Evolutionary conservation across 1,140 invertebrate species (phyloP), one percentile per base, ranked within the genome.

Genomic region (Pseudoatta argentina): DNA sequence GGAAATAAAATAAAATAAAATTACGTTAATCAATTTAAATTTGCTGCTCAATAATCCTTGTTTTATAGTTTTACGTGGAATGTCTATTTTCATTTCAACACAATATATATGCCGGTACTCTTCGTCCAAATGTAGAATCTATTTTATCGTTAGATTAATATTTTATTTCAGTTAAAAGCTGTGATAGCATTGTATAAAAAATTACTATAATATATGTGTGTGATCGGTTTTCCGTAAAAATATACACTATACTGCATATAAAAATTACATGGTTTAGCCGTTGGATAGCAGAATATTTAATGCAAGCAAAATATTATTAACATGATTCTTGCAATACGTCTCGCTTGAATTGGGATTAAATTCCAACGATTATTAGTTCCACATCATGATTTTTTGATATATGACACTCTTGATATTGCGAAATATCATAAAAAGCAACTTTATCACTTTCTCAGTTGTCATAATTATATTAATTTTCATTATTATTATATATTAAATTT

Each of bases 351-450:
- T 44, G 1, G 39, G n/a, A 67, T 79, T 24, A 57, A 57, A 24
- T 81, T 81, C 53, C 21, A 69, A 55, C 2, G 48, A 44, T 53
- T 57, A 53, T 55, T 53, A 21, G 18, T 79, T 69, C 39, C 12
- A 24, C 51, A 12, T 63, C 10, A 76, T 59, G 30, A 39, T 34
- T 61, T 18, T 16, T 14, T 10, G 59, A 39, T 21, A 14, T 18
- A 34, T 34, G 30, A 34, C 0, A 34, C 5, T 34, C 30, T 34
- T 34, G 5, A 34, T 34, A 39, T 39, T 7, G 34, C 34, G 8
- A 39, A 8, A 0, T 39, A 39, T 39, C 6, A 39, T 39, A 39
- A 39, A 39, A 7, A 10, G 8, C 3, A 39, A 57, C 34, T 8
- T 59, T 57, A 34, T 4, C 30, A 39, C 5, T 14, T 73, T 34